phyloP scores from a whole-genome alignment of 2,888 invertebrate species.

The Limulus polyphemus region DNA sequence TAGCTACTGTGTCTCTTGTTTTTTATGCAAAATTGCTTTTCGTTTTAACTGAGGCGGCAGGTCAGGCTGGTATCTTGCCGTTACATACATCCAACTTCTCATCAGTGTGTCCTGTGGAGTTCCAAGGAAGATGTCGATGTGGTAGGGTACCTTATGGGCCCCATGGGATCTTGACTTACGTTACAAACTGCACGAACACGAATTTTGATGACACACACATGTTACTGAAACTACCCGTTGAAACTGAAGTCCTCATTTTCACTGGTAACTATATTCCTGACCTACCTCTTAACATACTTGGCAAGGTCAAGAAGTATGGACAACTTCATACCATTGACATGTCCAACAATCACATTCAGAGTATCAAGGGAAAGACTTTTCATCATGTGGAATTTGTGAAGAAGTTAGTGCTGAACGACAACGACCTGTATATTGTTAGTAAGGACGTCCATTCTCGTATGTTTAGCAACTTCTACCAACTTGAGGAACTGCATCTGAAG shows the following conservation, averaged over 20 bases:
- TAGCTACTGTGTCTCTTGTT: no score
- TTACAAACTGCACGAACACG: constrained; percentile 57
- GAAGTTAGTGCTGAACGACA: constrained; percentile 51
- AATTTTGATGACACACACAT: constrained; percentile 48
- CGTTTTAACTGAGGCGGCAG: no score
- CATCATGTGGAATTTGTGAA: constrained; percentile 57
- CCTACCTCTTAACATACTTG: constrained; percentile 58
- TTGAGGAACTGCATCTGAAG: constrained; percentile 57
- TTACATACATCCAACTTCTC: background rate
- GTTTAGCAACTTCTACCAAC: constrained; percentile 44
- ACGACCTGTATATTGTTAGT: constrained; percentile 41
- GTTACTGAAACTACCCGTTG: constrained; percentile 48
- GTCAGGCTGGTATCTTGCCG: no score
- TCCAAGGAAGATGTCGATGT: constrained; percentile 25
- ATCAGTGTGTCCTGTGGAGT: constrained; percentile 24
- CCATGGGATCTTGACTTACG: constrained; percentile 37
- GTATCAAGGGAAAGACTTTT: constrained; percentile 58
- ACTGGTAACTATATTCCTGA: constrained; percentile 53
- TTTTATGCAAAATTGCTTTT: no score
- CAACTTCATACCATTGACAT: constrained; percentile 50
- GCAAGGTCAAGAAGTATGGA: constrained; percentile 46
- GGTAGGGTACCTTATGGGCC: constrained; percentile 18
- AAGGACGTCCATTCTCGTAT: constrained; percentile 39
- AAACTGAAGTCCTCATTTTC: constrained; percentile 55
- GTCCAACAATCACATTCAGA: constrained; percentile 56